Conservation (phyloP, 2,113 vertebrate species). For the Notothenia rossii region DNA sequence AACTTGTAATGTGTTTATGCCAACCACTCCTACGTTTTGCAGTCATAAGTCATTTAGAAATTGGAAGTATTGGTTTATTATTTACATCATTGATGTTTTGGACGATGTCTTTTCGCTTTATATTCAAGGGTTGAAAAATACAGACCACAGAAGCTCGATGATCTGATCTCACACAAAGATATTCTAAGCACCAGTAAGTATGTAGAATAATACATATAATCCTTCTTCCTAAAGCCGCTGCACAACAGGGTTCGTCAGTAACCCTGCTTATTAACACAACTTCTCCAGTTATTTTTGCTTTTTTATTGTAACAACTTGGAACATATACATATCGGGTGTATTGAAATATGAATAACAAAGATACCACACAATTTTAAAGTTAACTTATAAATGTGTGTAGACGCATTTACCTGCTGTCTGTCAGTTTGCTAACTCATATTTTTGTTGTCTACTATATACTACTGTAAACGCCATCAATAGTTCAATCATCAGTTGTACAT, state of each 20-base stretch:
- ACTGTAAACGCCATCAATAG: background rate
- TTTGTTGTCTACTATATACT: background rate
- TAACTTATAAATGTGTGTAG: background rate
- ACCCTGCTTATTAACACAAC: too few relatives aligned
- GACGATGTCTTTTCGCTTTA: background rate
- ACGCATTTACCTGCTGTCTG: background rate
- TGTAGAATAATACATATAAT: background rate
- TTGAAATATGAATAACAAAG: background rate
- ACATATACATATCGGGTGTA: background rate
- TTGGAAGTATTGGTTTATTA: background rate
- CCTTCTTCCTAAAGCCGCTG: background rate
- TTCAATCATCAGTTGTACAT: background rate
- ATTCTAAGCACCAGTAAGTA: constrained; percentile 93
- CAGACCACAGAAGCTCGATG: constrained; percentile 91
- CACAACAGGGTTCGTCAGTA: background rate
- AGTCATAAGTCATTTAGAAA: background rate
- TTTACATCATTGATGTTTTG: background rate
- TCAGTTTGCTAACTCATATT: background rate
- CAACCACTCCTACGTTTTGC: background rate
- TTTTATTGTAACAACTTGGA: background rate
- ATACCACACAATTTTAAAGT: background rate
- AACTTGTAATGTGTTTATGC: background rate
- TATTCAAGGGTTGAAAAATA: constrained; percentile 95
- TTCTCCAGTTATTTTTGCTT: background rate
- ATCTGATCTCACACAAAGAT: constrained; percentile 95